These are phyloP conservation scores for Latrodectus geometricus DNA, from an alignment of 1,140 invertebrate species.

Conservation along the genomic window DNA sequence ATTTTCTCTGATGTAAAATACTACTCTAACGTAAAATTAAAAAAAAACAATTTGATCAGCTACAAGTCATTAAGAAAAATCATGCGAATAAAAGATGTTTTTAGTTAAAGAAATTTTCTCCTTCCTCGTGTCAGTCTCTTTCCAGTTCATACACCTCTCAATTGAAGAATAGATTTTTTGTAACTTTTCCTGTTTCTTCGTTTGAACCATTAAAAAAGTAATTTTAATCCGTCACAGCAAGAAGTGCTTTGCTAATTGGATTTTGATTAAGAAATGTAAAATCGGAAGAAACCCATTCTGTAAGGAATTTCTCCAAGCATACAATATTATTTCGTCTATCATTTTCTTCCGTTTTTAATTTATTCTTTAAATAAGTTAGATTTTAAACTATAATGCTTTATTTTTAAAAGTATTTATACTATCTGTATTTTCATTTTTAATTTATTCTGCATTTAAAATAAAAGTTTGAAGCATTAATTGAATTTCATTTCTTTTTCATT, in stretches of 20 bases:
- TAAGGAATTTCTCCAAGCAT: too few species aligned
- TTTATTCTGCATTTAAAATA: too few species aligned
- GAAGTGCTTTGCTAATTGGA: conserved; percentile 29
- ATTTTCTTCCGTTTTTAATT: too few species aligned
- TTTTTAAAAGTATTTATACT: too few species aligned
- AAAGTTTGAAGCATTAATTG: too few species aligned
- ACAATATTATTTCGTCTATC: too few species aligned
- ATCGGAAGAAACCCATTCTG: too few species aligned
- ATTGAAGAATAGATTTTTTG: background rate
- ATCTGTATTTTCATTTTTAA: too few species aligned
- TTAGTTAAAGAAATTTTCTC: background rate
- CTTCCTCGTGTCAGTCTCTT: conserved; percentile 9
- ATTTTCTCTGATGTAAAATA: background rate
- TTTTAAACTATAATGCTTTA: too few species aligned
- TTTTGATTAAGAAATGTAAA: conserved; percentile 27
- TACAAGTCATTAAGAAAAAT: conserved; percentile 44
- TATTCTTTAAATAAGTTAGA: too few species aligned
- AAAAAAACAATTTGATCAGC: conserved; percentile 47
- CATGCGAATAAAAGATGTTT: background rate
- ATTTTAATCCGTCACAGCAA: conserved; percentile 33
- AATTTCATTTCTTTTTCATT: too few species aligned
- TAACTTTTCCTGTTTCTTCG: background rate
- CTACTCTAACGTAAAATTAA: conserved; percentile 26
- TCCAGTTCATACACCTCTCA: conserved; percentile 15
- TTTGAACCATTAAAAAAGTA: conserved; percentile 6